Evolutionary conservation across 1,140 invertebrate species (phyloP), one percentile per base, ranked within the genome.

Genomic region (Hypothenemus hampei): DNA sequence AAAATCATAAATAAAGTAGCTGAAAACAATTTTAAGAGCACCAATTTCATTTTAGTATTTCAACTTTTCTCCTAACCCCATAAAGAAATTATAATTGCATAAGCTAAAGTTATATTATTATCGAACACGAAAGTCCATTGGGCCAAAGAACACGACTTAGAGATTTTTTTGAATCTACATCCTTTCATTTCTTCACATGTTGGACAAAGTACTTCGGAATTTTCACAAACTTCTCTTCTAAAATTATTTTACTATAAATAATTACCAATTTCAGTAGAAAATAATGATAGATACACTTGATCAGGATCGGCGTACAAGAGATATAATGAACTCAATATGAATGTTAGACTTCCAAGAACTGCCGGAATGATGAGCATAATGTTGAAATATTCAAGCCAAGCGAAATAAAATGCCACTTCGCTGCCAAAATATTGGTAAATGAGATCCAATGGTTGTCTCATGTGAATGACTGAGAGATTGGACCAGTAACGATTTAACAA

Each of bases 31-130:
- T 44, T 26, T 22, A 13, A 43, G 41, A 47, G 41, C 6, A 15
- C 31, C 36, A n/a, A n/a, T n/a, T n/a, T n/a, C n/a, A n/a, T n/a
- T n/a, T n/a, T n/a, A n/a, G n/a, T n/a, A n/a, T n/a, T n/a, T n/a
- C n/a, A n/a, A n/a, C n/a, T n/a, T n/a, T n/a, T n/a, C n/a, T n/a
- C 45, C 72, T 80, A 77, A 80, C 89, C 87, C 91, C 93, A 97
- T 68, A 99, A 83, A 22, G 93, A 93, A 91, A 98, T 97, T 65
- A 97, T 90, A 31, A 92, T 81, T 16, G 96, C 88, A 73, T 97
- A 98, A 64, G 90, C 81, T 1, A 98, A 84, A 0, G 93, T 97
- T 11, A 85, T 85, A 10, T 84, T 79, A 75, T 98, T 98, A 66
- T 98, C 95, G 68, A 98, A 93, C 19, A 98, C 75, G 66, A 94